Evolutionary conservation across 2,888 invertebrate genomes (phyloP).

Genomic region (Eupithecia dodoneata): DNA sequence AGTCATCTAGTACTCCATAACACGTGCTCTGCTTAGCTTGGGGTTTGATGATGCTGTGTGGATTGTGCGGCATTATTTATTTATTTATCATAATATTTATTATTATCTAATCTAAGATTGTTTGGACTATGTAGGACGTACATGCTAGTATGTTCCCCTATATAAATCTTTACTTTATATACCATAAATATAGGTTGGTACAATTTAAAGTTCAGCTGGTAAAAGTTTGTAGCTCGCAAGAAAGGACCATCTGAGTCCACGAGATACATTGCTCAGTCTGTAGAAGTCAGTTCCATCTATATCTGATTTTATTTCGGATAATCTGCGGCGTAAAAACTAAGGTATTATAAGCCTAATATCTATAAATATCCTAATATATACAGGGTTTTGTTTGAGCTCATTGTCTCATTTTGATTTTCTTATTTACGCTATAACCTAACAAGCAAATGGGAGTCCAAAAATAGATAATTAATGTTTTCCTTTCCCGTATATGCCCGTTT

Average conservation of each 20-base stretch:
- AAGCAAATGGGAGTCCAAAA: neutral
- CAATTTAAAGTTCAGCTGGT: conserved; percentile 11
- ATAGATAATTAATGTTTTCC: too few species aligned
- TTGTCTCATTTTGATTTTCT: neutral
- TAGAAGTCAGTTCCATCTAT: conserved; percentile 19
- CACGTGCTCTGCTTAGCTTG: too few species aligned
- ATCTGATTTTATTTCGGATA: conserved; percentile 25
- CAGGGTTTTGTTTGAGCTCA: neutral
- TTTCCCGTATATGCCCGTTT: too few species aligned
- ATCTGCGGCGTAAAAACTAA: neutral
- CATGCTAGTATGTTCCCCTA: neutral
- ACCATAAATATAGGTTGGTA: neutral
- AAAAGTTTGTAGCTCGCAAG: conserved; percentile 17
- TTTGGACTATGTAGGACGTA: neutral
- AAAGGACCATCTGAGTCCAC: conserved; percentile 27
- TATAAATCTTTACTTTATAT: neutral
- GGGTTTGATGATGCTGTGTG: too few species aligned
- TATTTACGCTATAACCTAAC: neutral
- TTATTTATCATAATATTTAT: neutral
- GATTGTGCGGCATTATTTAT: too few species aligned
- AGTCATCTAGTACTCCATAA: too few species aligned
- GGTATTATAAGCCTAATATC: too few species aligned
- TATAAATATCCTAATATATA: too few species aligned
- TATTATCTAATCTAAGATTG: neutral
- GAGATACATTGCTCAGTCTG: conserved; percentile 22